Base-by-base conservation (phyloP, 2,113 vertebrate species). In the Greenwoodochromis staneri region DNA sequence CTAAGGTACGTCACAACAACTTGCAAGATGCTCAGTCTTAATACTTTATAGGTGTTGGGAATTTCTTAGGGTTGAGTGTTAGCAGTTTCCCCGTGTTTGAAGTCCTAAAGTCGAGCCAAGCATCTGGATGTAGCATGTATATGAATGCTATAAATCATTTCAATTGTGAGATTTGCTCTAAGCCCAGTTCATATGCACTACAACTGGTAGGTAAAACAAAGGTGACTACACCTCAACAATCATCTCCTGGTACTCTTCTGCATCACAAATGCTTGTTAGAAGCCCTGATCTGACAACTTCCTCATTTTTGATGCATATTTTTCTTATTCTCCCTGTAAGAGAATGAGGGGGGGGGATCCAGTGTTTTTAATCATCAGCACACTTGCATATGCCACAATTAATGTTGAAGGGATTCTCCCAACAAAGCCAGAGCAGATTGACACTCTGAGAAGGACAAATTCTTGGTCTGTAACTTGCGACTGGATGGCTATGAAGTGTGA, bases 1-100 rank as follows among this genome's bases (percentile, higher is more conserved):
- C 94, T 89, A 98, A 98, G 97, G 98, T 98, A 96, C 3, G 76
- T 91, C 9, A 6, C 24, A 6, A 40, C 5, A n/a, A 55, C 19
- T 49, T 17, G 27, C 69, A 73, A 11, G 17, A 34, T n/a, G 27
- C 45, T 78, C 42, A 34, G 27, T 78, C 9, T 49, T 49, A 12
- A 49, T 0, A 49, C 45, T 78, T n/a, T 38, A 12, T 38, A 12
- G 2, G 34, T 38, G 42, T 47, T 76, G 24, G 24, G 71, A 31
- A 49, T 31, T 76, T 78, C 42, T 49, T 1, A 6, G 45, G 45
- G 24, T 19, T 49, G 27, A 78, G 27, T 49, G 71, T 45, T 49
- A 78, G 27, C 24, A 76, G 69, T 76, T 47, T 76, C 24, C 24
- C 0, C 40, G 0, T 29, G 71, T 47, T 29, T 76, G 14, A 47